phyloP scores from a whole-genome alignment of 2,113 vertebrate genomes.

The Lycaon pictus region DNA sequence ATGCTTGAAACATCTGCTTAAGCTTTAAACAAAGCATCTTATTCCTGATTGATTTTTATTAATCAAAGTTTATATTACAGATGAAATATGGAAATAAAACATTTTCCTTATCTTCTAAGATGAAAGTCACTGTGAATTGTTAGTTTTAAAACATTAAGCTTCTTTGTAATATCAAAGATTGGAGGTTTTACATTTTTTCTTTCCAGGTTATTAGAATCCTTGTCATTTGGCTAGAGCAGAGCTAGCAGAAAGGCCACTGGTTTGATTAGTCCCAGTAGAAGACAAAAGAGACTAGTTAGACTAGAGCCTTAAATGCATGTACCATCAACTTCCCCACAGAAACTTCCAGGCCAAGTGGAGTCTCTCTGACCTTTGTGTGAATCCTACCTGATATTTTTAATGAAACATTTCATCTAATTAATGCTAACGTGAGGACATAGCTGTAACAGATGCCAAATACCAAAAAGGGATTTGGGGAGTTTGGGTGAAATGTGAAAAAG shows the following conservation, averaged over 20 bases:
- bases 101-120: background rate
- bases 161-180: background rate
- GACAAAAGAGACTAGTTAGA: background rate
- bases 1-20: background rate
- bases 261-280: background rate
- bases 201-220: background rate
- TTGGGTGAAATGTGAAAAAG: background rate
- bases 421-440: background rate
- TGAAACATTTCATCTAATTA: constrained; percentile 4
- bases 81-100: background rate
- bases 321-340: background rate
- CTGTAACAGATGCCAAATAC: background rate
- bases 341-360: background rate
- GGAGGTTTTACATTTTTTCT: background rate
- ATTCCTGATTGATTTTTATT: constrained; percentile 3
- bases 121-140: background rate
- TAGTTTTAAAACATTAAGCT: background rate
- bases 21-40: background rate
- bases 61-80: background rate
- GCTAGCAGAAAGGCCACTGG: background rate
- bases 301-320: background rate
- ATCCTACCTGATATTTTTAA: background rate
- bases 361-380: background rate
- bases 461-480: background rate
- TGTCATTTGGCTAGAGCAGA: background rate